Evolutionary conservation across 2,888 invertebrate genomes (phyloP).

Genomic region (Cosmia pyralina): DNA sequence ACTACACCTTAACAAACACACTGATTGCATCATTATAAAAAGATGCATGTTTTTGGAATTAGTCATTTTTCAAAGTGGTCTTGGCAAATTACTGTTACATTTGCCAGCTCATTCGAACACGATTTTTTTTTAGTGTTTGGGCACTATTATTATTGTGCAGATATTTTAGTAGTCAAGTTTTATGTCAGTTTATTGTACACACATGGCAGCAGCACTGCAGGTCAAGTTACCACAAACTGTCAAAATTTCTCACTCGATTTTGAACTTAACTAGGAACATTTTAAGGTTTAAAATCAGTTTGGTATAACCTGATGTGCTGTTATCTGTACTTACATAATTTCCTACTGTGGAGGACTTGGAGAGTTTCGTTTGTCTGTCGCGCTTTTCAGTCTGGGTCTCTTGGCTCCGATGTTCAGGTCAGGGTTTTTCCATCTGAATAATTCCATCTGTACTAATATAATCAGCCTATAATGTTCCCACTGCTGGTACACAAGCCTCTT

Average conservation of each 20-base stretch:
- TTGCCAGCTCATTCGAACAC: background rate
- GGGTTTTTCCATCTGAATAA: background rate
- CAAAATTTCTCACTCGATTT: too few species aligned
- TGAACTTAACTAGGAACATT: too few species aligned
- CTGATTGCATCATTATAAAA: conserved; percentile 43
- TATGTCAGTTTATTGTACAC: background rate
- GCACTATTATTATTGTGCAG: background rate
- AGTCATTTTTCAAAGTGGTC: conserved; percentile 34
- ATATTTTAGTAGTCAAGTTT: background rate
- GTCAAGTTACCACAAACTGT: too few species aligned
- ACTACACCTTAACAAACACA: conserved; percentile 30
- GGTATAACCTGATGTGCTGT: too few species aligned
- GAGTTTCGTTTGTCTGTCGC: too few species aligned
- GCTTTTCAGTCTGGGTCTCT: background rate
- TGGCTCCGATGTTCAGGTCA: too few species aligned
- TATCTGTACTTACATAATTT: too few species aligned
- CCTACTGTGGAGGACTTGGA: background rate
- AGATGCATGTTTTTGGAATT: conserved; percentile 37
- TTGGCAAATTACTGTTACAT: conserved; percentile 27
- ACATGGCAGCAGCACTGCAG: too few species aligned
- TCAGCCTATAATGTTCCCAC: too few species aligned
- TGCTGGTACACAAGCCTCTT: too few species aligned
- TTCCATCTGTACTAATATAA: too few species aligned
- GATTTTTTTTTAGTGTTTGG: background rate
- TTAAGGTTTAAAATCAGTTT: too few species aligned